Evolutionary conservation across 1,140 invertebrate species (phyloP), one percentile per base, ranked within the genome.

Genomic region (Pogonomyrmex californicus): DNA sequence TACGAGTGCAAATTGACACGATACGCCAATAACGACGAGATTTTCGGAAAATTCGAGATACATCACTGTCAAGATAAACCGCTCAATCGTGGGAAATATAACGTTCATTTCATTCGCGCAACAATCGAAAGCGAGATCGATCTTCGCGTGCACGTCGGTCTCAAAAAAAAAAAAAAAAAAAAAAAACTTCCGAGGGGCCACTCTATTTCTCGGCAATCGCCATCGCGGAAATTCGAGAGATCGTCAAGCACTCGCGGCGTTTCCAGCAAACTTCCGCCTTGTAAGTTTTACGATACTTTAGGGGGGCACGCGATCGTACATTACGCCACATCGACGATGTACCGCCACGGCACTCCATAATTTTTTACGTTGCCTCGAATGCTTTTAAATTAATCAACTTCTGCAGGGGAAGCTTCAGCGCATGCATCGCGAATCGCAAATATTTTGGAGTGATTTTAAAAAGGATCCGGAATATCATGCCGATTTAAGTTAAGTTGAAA

Each of bases 211-310:
- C 68, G 68, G 79, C 68, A 56, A 83, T 83, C 79, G 79, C 79
- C 79, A 60, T 82, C 79, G 23, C 23, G 79, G 79, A 83, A 83
- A 83, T 83, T 83, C 68, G 79, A 60, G 68, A 73, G 68, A 83
- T 83, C 79, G 68, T 83, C 79, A 75, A 82, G 79, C 66, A 82
- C 66, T 82, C 60, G 79, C 54, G 79, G 79, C 68, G 79, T 62
- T 23, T 83, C 68, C 36, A 47, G 68, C 54, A 44, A 38, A 44
- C 51, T 83, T 73, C 68, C 54, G 41, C 41, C 68, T 83, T 83
- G 68, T 62, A 75, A 83, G 79, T 83, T 83, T 83, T 75, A 75
- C 79, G 79, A 83, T 83, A 75, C 44, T 83, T 83, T 75, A 83
- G 54, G 60, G 79, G 68, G 30, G 79, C 79, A 83, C 79, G 79